Percentiles rank a stretch among this genome's conserved stretches.
Evolutionary conservation across 2,113 vertebrate genomes (phyloP).

Genomic region (Sinocyclocheilus maitianheensis): DNA sequence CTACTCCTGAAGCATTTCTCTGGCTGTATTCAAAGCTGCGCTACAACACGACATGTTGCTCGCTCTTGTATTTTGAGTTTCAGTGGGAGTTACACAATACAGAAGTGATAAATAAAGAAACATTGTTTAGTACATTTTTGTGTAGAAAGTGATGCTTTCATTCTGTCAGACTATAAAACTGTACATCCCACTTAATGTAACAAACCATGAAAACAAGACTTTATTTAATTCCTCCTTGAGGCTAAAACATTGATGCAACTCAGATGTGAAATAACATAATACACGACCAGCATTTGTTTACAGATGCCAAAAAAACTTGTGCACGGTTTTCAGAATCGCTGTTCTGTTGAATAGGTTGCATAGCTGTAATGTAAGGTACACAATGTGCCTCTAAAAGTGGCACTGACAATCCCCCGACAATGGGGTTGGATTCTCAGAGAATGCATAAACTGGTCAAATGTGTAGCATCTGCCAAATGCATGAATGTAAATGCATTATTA

Average conservation of each 20-base stretch:
- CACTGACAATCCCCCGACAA: neutral
- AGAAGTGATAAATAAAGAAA: constrained; percentile 18
- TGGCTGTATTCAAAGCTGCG: neutral
- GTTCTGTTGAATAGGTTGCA: neutral
- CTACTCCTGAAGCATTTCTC: neutral
- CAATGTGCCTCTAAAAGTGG: neutral
- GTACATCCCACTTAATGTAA: neutral
- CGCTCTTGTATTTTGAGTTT: neutral
- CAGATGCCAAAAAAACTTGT: constrained; percentile 22
- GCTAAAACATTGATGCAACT: constrained; percentile 1
- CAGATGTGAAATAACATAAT: constrained; percentile 29
- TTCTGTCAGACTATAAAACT: constrained; percentile 21
- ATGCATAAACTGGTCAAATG: neutral
- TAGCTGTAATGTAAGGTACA: neutral
- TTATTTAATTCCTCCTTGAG: constrained; percentile 39
- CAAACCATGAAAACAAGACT: neutral
- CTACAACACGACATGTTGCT: neutral
- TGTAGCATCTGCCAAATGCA: neutral
- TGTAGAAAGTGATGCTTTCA: constrained; percentile 15
- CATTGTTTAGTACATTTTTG: neutral
- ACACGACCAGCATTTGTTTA: constrained; percentile 26
- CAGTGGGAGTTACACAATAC: constrained; percentile 4
- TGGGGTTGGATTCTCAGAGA: neutral
- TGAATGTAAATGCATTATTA: neutral
- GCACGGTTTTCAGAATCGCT: neutral